Base-by-base conservation (phyloP, 1,140 invertebrate genomes). In the Diachasma alloeum region DNA sequence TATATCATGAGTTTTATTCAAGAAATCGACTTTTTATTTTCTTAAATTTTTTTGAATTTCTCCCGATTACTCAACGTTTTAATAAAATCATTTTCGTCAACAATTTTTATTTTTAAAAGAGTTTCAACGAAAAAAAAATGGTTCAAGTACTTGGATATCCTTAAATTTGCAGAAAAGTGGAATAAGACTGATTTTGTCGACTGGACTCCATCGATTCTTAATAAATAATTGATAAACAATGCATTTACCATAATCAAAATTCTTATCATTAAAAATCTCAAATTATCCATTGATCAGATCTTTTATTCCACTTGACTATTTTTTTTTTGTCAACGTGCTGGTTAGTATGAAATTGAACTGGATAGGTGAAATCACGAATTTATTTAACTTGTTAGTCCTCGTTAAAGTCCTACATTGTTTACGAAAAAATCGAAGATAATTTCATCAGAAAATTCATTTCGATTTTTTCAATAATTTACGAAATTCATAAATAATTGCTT, bases 401-500 rank as follows among this genome's bases (percentile, higher is more conserved):
- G 19, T 63, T 13, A 9, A 63, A 63, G 24, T 63, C 22, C 24
- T 24, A 24, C 19, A 26, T 8, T 26, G 4, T 42, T 63, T 63
- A 63, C 8, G 19, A 26, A 63, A 63, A 63, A 63, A 26, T 63
- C 24, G 59, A 63, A 63, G 48, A 63, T 26, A 39, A 6, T 68
- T 68, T 42, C 39, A n/a, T 46, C 15, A 63, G 24, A 26, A 26
- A 13, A 31, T 13, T 19, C 10, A 63, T 15, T 63, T 63, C 19
- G 59, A 63, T 26, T 63, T 24, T 9, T 37, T 42, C 44, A 3
- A 44, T 11, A 72, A 72, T 46, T 46, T 19, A 48, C 11, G 10
- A 56, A 46, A 36, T 75, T 26, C 56, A 39, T 15, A 19, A 79
- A 71, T 81, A 75, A 10, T 6, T 39, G 59, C 2, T 6, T 31